These are phyloP conservation scores for Syngnathoides biaculeatus DNA, from an alignment of 2,113 vertebrate species.

Conservation along the genomic window DNA sequence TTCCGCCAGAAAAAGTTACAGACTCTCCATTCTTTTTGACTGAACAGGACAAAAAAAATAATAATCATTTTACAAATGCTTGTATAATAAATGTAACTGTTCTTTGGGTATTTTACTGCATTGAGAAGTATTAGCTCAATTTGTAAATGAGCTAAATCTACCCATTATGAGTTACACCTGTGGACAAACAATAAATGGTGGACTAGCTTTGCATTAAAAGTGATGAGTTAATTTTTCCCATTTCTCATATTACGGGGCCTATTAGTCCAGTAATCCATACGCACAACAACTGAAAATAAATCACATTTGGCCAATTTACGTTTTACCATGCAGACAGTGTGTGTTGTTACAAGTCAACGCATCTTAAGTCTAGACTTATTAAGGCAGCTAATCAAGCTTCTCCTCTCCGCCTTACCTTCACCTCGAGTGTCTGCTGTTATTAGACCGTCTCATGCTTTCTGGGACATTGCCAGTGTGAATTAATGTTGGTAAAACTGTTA, in stretches of 20 bases:
- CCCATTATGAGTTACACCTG: no score
- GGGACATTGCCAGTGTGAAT: conserved; percentile 9
- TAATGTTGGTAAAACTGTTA: not conserved
- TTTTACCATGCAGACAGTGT: not conserved
- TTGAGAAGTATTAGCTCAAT: no score
- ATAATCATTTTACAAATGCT: no score
- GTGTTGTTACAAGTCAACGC: conserved; percentile 4
- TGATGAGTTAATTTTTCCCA: not conserved
- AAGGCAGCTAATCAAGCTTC: conserved; percentile 29
- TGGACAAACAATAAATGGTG: no score
- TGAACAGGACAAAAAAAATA: no score
- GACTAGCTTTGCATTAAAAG: not conserved
- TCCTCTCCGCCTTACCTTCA: conserved; percentile 2
- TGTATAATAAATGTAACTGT: no score
- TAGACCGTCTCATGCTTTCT: conserved; percentile 24
- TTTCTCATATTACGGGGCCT: not conserved
- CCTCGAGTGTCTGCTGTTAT: conserved; percentile 4
- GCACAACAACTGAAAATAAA: conserved; percentile 9
- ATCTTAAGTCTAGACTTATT: conserved; percentile 28
- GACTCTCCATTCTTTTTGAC: no score
- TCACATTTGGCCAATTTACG: not conserved
- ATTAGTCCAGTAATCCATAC: not conserved
- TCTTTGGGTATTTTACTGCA: no score
- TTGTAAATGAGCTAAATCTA: no score
- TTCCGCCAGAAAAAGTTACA: no score